phyloP scores from a whole-genome alignment of 1,140 invertebrate genomes.

The Akabosia matsudoensis region DNA sequence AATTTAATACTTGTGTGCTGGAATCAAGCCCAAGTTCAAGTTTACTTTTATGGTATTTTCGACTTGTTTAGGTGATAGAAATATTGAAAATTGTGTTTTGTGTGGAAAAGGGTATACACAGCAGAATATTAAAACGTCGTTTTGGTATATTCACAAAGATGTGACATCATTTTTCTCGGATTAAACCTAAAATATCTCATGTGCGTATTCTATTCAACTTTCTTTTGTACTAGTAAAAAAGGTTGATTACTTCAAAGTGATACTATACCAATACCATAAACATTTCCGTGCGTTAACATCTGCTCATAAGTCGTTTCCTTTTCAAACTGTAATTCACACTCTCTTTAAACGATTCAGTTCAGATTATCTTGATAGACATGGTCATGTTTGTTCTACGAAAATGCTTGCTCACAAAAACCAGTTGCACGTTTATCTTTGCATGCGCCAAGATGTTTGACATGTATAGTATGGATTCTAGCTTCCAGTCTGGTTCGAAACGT shows the following conservation, averaged over 20 bases:
- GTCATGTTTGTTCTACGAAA: neutral
- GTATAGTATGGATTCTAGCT: neutral
- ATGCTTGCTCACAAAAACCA: neutral
- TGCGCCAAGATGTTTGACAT: too few relatives aligned
- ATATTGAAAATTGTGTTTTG: too few relatives aligned
- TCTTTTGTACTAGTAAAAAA: neutral
- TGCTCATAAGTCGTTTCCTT: neutral
- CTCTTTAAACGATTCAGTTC: neutral
- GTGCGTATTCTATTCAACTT: too few relatives aligned
- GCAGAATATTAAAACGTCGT: neutral
- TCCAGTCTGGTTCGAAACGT: neutral
- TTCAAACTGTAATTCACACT: neutral
- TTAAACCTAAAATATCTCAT: too few relatives aligned
- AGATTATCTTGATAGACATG: neutral
- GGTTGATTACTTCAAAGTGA: neutral
- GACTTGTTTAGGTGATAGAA: too few relatives aligned
- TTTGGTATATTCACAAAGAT: too few relatives aligned
- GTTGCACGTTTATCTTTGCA: neutral
- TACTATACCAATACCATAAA: neutral
- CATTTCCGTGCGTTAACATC: neutral
- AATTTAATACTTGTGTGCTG: neutral
- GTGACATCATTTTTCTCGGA: too few relatives aligned
- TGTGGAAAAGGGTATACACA: neutral
- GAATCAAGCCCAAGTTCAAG: constrained; percentile 18
- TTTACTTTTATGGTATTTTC: constrained; percentile 12